Evolutionary conservation across 1,140 invertebrate genomes (phyloP), one percentile per base, ranked within the genome.

Genomic region (Neotoxoptera formosana): DNA sequence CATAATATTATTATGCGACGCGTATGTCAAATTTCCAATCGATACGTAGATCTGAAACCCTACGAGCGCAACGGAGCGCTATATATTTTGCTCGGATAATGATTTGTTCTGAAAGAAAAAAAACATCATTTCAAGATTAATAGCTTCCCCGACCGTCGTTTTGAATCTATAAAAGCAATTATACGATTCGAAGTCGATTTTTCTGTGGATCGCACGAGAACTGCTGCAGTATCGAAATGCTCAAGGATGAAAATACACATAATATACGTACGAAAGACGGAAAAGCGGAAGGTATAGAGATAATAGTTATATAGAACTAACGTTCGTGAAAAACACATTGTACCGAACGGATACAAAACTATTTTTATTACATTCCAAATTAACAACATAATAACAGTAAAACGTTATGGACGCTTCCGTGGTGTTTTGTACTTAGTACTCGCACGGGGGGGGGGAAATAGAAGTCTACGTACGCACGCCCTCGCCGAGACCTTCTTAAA

Each of bases 321-420:
- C n/a, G 84, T 47, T 87, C 41, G 14, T 17, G 45, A 48, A 41
- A 48, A 87, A 87, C 30, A 47, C 84, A 47, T 87, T n/a, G 41
- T n/a, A 87, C 14, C 48, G 36, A 87, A 87, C 83, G 83, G 14
- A 45, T 86, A 45, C 23, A 30, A 87, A 47, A 45, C 25, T n/a
- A 47, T 87, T 48, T 87, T 48, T 87, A 87, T 87, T 47, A n/a
- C 41, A 47, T 87, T 87, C 14, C 45, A 47, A 87, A 87, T 87
- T 47, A 47, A 87, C 45, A 47, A 87, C 41, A 47, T 47, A 47
- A 47, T 87, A 47, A 47, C 84, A 48, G 25, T 25, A 45, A 86
- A 87, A 30, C n/a, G 25, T 87, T 48, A 87, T n/a, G 84, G 84
- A 17, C 23, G 30, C 11, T 45, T 87, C 17, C 45, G 14, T 45